These are phyloP conservation scores for Drosophila athabasca DNA, from an alignment of 1,140 invertebrate species.

Conservation along the genomic window DNA sequence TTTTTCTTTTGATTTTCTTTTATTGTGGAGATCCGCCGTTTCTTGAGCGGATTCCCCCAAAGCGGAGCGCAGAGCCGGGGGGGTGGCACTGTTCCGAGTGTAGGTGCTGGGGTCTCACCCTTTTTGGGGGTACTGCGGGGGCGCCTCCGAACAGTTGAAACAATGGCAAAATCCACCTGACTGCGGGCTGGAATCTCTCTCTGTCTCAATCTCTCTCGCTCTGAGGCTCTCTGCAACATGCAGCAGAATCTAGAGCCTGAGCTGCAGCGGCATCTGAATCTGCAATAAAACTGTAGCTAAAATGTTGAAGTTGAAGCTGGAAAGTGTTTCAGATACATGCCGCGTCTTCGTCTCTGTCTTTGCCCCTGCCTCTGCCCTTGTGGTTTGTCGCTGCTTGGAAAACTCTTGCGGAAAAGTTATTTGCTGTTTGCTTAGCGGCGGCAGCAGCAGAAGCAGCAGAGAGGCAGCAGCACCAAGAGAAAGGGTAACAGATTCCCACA, in stretches of 20 bases:
- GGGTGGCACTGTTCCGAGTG: neutral
- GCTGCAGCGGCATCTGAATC: slow-evolving; percentile 1
- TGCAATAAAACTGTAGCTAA: slow-evolving; percentile 3
- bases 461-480: slow-evolving; percentile 50
- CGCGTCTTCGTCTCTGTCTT: slow-evolving; percentile 3
- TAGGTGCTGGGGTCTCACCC: slow-evolving; percentile 67
- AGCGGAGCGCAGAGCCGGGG: neutral
- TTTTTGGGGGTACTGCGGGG: slow-evolving; percentile 65
- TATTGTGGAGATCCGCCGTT: slow-evolving; percentile 28
- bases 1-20: slow-evolving; percentile 18
- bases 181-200: neutral
- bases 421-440: slow-evolving; percentile 69
- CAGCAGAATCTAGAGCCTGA: slow-evolving; percentile 4
- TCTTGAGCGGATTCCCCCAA: slow-evolving; percentile 44
- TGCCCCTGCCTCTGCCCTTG: slow-evolving; percentile 42
- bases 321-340: slow-evolving; percentile 40
- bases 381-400: slow-evolving; percentile 57
- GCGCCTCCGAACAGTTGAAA: slow-evolving; percentile 49
- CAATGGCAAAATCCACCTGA: slow-evolving; percentile 51
- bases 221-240: slow-evolving; percentile 10
- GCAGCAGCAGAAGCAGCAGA: slow-evolving; percentile 18
- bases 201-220: neutral
- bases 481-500: slow-evolving; percentile 82
- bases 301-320: slow-evolving; percentile 23
- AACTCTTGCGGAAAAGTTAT: slow-evolving; percentile 65